Conservation (phyloP, 2,797 vertebrate genomes). For the Muraenolepis orangiensis region DNA sequence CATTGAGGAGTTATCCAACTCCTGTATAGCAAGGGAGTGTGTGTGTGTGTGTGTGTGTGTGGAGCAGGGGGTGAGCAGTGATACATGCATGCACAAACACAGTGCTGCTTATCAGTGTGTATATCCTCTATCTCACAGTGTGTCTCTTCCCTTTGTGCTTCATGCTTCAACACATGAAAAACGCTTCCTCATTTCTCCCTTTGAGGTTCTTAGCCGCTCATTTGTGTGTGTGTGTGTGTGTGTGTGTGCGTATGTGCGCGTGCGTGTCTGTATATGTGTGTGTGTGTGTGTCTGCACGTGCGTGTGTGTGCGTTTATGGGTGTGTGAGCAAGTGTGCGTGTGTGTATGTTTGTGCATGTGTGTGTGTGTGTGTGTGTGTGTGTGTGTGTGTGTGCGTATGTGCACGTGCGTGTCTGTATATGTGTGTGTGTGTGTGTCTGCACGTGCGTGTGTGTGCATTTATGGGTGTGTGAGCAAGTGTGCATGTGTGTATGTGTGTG, state of each 20-base stretch:
- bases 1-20: slow-evolving; percentile 91
- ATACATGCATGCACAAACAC: slow-evolving; percentile 47
- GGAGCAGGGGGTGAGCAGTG: slow-evolving; percentile 50
- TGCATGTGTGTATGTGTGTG: neutral
- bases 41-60: slow-evolving; percentile 10
- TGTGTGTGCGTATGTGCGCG: slow-evolving; percentile 24
- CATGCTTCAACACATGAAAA: slow-evolving; percentile 77
- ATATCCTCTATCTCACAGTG: slow-evolving; percentile 82
- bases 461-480: too few relatives aligned
- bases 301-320: too few relatives aligned
- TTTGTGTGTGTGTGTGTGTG: slow-evolving; percentile 52
- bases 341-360: too few relatives aligned
- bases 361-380: too few relatives aligned
- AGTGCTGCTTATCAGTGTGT: slow-evolving; percentile 67
- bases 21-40: slow-evolving; percentile 64
- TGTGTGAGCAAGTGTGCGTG: too few relatives aligned
- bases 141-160: slow-evolving; percentile 77
- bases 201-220: slow-evolving; percentile 70
- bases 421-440: slow-evolving; percentile 17
- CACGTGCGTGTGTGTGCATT: neutral
- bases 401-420: slow-evolving; percentile 9
- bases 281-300: too few relatives aligned
- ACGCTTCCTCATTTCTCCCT: slow-evolving; percentile 77
- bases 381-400: neutral
- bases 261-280: too few relatives aligned